These are phyloP conservation scores for Melanotaenia duboulayi DNA, from an alignment of 2,113 vertebrate species.

Conservation along the genomic window DNA sequence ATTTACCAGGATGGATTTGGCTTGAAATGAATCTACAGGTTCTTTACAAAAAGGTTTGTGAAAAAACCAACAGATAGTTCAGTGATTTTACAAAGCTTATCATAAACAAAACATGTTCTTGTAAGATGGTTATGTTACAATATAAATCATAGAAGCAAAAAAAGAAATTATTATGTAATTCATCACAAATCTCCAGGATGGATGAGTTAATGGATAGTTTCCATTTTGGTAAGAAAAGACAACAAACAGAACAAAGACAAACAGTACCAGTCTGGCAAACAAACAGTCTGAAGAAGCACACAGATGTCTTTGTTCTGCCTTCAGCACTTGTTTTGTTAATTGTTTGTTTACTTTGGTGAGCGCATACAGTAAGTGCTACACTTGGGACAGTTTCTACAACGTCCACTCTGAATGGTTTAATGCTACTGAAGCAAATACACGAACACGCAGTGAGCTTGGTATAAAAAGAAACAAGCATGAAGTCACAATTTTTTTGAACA, in stretches of 20 bases:
- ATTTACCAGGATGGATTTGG: slow-evolving; percentile 5
- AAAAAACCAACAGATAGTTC: not conserved
- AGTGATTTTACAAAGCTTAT: not conserved
- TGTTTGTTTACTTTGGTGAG: not conserved
- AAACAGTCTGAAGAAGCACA: slow-evolving; percentile 20
- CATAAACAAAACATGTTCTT: not conserved
- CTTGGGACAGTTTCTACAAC: not conserved
- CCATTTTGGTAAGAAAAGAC: not conserved
- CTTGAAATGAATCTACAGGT: not conserved
- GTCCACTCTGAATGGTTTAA: not conserved
- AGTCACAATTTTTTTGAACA: not conserved
- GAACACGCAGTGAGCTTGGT: too few relatives aligned
- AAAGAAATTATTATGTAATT: not conserved
- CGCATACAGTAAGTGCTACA: not conserved
- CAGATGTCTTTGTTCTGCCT: slow-evolving; percentile 22
- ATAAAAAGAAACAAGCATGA: too few relatives aligned
- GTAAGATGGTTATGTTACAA: not conserved
- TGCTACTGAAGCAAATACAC: not conserved
- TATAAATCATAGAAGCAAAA: not conserved
- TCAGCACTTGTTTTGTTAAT: slow-evolving; percentile 7
- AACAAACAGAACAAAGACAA: slow-evolving; percentile 4
- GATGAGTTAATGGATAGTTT: slow-evolving; percentile 13
- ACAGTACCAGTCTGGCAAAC: not conserved
- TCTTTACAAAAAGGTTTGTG: not conserved
- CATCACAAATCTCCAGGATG: not conserved